These are phyloP conservation scores for Melitaea athalia DNA, from an alignment of 2,888 invertebrate species.

Conservation along the genomic window DNA sequence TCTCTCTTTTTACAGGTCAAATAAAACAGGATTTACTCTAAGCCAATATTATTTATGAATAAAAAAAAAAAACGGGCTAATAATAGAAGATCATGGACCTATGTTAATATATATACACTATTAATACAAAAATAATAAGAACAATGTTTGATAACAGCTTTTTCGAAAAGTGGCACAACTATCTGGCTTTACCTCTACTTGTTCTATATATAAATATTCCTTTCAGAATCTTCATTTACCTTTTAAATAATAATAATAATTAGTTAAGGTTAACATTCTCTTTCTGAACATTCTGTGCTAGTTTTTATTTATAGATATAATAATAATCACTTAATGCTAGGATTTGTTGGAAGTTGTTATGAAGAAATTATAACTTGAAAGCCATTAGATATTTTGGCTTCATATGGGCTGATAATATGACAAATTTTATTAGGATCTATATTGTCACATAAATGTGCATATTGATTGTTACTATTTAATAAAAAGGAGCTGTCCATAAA, in stretches of 20 bases:
- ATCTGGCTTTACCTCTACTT: neutral
- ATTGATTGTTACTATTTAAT: constrained; percentile 35
- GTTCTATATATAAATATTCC: constrained; percentile 24
- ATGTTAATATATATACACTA: too few species aligned
- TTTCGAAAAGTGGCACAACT: too few species aligned
- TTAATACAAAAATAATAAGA: too few species aligned
- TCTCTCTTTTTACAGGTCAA: too few species aligned
- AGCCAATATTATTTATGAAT: too few species aligned
- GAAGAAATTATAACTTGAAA: constrained; percentile 45
- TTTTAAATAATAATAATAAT: constrained; percentile 31
- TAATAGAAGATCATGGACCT: too few species aligned
- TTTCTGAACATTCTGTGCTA: constrained; percentile 68
- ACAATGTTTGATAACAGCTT: too few species aligned
- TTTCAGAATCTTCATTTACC: constrained; percentile 31
- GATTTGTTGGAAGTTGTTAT: constrained; percentile 67
- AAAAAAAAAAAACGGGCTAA: too few species aligned
- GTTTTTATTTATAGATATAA: constrained; percentile 64
- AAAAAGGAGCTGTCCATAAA: constrained; percentile 29
- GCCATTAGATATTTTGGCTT: constrained; percentile 40
- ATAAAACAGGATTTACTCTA: too few species aligned
- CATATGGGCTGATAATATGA: constrained; percentile 32
- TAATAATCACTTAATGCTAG: constrained; percentile 68
- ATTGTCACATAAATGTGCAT: constrained; percentile 31
- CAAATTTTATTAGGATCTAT: constrained; percentile 19
- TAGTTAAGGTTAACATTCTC: constrained; percentile 43